Percentiles rank a stretch among this genome's conserved stretches.
Evolutionary conservation across 2,113 vertebrate genomes (phyloP).

Genomic region (Hiodon alosoides): DNA sequence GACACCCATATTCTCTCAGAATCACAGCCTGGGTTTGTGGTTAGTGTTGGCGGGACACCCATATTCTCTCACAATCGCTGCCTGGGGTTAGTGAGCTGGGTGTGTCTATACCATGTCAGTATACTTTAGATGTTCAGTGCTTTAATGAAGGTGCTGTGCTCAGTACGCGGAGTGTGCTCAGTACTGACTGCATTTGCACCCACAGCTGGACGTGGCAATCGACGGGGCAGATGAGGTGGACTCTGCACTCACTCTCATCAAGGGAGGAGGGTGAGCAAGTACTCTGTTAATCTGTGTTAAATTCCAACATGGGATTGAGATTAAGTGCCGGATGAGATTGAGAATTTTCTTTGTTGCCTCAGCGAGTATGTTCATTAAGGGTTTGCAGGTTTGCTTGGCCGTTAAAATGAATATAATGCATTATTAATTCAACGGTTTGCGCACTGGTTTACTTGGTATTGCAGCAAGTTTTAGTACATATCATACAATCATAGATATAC

Average conservation of each 20-base stretch:
- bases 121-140: background rate
- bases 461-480: too few relatives aligned
- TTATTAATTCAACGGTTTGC: too few relatives aligned
- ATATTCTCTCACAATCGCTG: too few relatives aligned
- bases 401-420: too few relatives aligned
- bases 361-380: too few relatives aligned
- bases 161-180: background rate
- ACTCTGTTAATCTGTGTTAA: background rate
- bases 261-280: conserved; percentile 89
- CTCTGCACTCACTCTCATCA: conserved; percentile 83
- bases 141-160: background rate
- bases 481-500: too few relatives aligned
- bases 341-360: background rate
- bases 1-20: too few relatives aligned
- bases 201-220: conserved; percentile 87
- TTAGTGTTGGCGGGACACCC: too few relatives aligned
- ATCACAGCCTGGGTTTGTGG: too few relatives aligned
- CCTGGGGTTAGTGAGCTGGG: background rate
- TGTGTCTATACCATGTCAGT: background rate
- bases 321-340: background rate
- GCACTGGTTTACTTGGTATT: too few relatives aligned
- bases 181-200: background rate
- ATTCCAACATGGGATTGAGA: background rate
- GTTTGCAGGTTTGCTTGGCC: too few relatives aligned
- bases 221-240: conserved; percentile 98